Percentiles rank a stretch among this genome's conserved stretches.
These are phyloP conservation scores for Distichodus sexfasciatus DNA, from an alignment of 2,797 vertebrate genomes.

Conservation along the genomic window DNA sequence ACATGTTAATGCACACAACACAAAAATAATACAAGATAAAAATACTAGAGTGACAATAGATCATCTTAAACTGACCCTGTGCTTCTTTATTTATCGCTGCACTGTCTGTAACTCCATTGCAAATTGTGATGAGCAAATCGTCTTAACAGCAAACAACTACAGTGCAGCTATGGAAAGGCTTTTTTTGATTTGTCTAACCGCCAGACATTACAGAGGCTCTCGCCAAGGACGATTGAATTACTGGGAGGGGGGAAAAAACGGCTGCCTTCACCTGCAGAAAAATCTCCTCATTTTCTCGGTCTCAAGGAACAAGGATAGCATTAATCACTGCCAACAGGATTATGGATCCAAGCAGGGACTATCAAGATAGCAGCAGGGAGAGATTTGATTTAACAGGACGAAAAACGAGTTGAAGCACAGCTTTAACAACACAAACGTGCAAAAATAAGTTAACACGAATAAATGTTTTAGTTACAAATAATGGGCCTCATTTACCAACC, in stretches of 20 bases:
- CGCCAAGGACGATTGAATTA: constrained; percentile 24
- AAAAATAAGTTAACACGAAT: neutral
- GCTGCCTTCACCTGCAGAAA: neutral
- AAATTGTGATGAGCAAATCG: neutral
- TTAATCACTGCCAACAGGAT: constrained; percentile 7
- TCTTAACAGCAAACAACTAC: constrained; percentile 1
- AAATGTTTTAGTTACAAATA: neutral
- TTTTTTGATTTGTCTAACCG: constrained; percentile 9
- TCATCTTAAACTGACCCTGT: too few species aligned
- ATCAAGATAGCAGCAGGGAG: neutral
- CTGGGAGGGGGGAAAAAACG: neutral
- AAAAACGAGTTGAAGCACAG: neutral
- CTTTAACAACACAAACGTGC: neutral
- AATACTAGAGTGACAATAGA: too few species aligned
- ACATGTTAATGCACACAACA: too few species aligned
- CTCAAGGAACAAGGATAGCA: neutral
- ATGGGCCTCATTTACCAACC: too few species aligned
- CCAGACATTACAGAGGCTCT: constrained; percentile 10
- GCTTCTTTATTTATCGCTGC: neutral
- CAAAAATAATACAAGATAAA: too few species aligned
- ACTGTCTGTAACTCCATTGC: neutral
- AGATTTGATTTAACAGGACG: neutral
- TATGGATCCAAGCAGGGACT: neutral
- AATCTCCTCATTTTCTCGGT: neutral
- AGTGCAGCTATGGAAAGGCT: neutral